Conservation (phyloP, 2,113 vertebrate species). For the Anguilla rostrata region DNA sequence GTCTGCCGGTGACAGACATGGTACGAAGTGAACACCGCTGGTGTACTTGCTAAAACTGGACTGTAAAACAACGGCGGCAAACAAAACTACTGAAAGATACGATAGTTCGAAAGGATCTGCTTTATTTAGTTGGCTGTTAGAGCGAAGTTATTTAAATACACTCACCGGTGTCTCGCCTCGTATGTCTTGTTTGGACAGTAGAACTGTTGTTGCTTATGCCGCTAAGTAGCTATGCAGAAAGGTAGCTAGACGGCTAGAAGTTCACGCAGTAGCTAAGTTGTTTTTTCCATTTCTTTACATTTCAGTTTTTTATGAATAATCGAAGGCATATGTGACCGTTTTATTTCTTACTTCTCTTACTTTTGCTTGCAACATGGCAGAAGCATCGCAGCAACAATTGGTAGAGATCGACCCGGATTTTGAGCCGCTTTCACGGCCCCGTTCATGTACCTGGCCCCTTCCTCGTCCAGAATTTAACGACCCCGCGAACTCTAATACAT, state of each 20-base stretch:
- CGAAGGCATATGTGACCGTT: constrained; percentile 35
- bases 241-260: constrained; percentile 16
- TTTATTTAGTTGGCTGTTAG: background rate
- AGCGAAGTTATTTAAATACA: background rate
- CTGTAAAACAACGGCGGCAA: background rate
- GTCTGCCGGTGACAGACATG: constrained; percentile 23
- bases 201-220: background rate
- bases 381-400: constrained; percentile 63
- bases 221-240: background rate
- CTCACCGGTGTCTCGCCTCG: background rate
- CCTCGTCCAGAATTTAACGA: constrained; percentile 79
- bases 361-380: constrained; percentile 66
- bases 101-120: background rate
- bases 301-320: constrained; percentile 14
- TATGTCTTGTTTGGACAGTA: constrained; percentile 9
- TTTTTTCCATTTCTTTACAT: background rate
- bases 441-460: constrained; percentile 83
- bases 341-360: constrained; percentile 1
- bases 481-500: constrained; percentile 78
- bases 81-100: background rate
- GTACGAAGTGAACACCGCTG: constrained; percentile 11
- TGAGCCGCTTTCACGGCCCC: constrained; percentile 80
- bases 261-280: constrained; percentile 31
- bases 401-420: constrained; percentile 83
- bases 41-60: background rate